Evolutionary conservation across 2,113 vertebrate species (phyloP), one percentile per base, ranked within the genome.

Genomic region (Hemiprocne comata): DNA sequence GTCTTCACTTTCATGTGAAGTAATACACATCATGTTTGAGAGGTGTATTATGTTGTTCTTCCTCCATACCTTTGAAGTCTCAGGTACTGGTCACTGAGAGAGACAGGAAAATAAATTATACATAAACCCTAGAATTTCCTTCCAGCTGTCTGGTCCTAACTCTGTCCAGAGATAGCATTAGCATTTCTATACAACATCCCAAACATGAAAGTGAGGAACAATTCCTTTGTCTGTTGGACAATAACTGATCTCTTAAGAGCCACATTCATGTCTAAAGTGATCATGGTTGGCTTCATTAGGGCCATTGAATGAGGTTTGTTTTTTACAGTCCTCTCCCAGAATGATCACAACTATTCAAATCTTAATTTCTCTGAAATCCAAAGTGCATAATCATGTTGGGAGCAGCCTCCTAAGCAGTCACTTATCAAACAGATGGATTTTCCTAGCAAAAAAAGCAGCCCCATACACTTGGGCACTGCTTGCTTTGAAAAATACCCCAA

Each of bases 351-450:
- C 34, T 55, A 76, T 51, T 65, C 66, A 72, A 57, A 29, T 26
- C 54, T 70, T 57, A 50, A 66, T 42, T 73, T 42, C 66, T 78
- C 62, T 50, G 44, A 90, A 62, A 92, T 36, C 42, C 25, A 76
- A 87, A 87, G 69, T 2, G 0, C 46, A 23, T 31, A 55, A 48
- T 15, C 7, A 2, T 7, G 14, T 71, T 38, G 51, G 83, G 17
- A 89, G 67, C 61, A 10, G 40, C 12, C 73, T 94, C 77, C 70
- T 72, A 87, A 78, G 89, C 80, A 91, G 85, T 26, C 61, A 11
- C 80, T 69, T 65, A 78, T 40, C 73, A 72, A 57, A 69, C 89
- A 91, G 91, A 91, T 31, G 87, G 76, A 71, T 92, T 88, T 84
- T 55, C 57, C 74, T 61, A 24, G 8, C 2, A 13, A 69, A 95